Conservation (phyloP, 2,888 invertebrate species). For the Bombylius major region DNA sequence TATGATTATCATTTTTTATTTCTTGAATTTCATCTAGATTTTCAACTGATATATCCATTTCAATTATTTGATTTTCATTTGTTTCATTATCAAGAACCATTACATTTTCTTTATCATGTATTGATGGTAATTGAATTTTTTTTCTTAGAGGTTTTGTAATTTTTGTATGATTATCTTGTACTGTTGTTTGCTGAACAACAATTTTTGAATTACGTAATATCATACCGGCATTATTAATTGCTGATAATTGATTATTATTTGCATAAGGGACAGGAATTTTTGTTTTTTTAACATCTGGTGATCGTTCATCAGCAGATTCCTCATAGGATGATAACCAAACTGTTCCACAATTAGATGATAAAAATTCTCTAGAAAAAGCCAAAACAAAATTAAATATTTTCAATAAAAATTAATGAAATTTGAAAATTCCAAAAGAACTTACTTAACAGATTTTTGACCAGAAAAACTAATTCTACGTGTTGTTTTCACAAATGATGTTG, state of each 20-base stretch:
- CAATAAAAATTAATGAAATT: neutral
- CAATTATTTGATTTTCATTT: too few relatives aligned
- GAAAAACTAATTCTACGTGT: constrained; percentile 16
- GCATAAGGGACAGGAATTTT: neutral
- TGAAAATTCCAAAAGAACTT: constrained; percentile 2
- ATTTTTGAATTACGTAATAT: neutral
- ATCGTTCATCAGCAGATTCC: constrained; percentile 11
- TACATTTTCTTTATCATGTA: neutral
- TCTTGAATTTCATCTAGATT: too few relatives aligned
- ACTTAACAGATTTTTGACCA: constrained; percentile 18
- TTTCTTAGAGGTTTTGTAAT: neutral
- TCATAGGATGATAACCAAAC: constrained; percentile 19
- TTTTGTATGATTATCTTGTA: neutral
- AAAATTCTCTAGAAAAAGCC: constrained; percentile 15
- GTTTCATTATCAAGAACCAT: neutral
- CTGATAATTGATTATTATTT: neutral
- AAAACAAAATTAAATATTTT: neutral
- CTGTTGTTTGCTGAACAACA: neutral
- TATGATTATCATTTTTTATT: too few relatives aligned
- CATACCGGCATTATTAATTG: neutral
- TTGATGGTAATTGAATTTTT: neutral
- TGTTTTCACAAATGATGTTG: neutral
- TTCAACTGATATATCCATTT: too few relatives aligned
- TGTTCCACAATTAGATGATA: constrained; percentile 14
- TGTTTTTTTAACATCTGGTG: neutral